Evolutionary conservation across 2,888 invertebrate species (phyloP), one percentile per base, ranked within the genome.

Genomic region (Thymelicus sylvestris): DNA sequence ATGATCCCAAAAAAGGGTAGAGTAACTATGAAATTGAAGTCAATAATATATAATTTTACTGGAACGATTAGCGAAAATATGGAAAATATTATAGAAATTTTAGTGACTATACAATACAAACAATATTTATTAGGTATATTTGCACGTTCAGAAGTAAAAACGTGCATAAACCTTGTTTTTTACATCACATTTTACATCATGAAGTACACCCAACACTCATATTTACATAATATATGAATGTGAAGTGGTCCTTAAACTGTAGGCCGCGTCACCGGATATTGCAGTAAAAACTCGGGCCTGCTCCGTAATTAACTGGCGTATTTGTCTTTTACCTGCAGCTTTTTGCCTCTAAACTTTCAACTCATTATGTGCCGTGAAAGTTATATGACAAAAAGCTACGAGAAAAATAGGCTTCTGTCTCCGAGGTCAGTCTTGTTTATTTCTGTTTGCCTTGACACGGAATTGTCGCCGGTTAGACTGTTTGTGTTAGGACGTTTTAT

Each of bases 301-400:
- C 63, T 64, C 39, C 48, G 41, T 65, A 65, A 65, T 65, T 52
- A 65, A 38, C 65, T 65, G 52, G 2, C 39, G 41, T 52, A 50
- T 65, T 65, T 65, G 39, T 65, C 65, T 52, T 47, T 24, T 47
- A 52, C 52, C 52, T 65, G 65, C 52, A 65, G 65, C 65, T 55
- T 65, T 63, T 48, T 63, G 50, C 50, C 64, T 48, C 47, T 31
- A 38, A 64, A 64, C 50, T 64, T 50, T 64, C 31, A 64, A 64
- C 64, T 64, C 50, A 64, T 64, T 50, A 64, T 50, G 64, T 50
- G 64, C 50, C 48, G 15, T 64, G 64, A 64, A 64, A 64, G 64
- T 64, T 52, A 64, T 15, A 64, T 64, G 48, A 64, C 64, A 48
- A 64, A 41, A 61, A 63, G 62, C 47, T 31, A 8, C 24, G 60